These are phyloP conservation scores for Lepidurus arcticus DNA, from an alignment of 1,140 invertebrate species.

Conservation along the genomic window DNA sequence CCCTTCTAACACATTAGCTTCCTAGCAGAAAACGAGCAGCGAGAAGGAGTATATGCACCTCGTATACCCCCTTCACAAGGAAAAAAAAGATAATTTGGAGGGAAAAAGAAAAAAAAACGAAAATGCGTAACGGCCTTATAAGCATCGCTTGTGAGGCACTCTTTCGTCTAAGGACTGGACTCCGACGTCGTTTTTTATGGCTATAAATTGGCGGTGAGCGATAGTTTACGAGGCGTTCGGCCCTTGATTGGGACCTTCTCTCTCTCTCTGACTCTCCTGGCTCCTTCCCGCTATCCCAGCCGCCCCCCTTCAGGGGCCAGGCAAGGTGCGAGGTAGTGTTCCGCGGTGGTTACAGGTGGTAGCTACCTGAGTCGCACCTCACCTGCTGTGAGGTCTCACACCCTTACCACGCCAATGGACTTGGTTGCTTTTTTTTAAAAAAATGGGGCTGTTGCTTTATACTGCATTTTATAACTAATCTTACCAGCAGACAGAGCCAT, in stretches of 20 bases:
- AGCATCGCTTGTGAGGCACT: conserved; percentile 4
- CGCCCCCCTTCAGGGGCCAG: not conserved
- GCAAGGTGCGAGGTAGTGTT: conserved; percentile 1
- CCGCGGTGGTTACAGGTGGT: conserved; percentile 17
- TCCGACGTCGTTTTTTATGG: conserved; percentile 21
- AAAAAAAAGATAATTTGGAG: not conserved
- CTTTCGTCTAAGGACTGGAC: conserved; percentile 5
- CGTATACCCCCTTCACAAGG: not conserved
- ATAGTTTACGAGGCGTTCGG: conserved; percentile 21
- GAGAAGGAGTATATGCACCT: not conserved
- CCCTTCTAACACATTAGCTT: conserved; percentile 11
- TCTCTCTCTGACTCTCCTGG: not conserved
- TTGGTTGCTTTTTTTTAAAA: not conserved
- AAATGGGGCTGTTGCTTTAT: not conserved
- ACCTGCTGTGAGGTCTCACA: conserved; percentile 20
- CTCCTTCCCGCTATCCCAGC: not conserved
- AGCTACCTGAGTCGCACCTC: conserved; percentile 20
- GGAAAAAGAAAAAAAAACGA: not conserved
- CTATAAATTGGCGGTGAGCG: conserved; percentile 21
- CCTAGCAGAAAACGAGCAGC: not conserved
- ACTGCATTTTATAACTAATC: conserved; percentile 20
- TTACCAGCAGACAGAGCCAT: not conserved
- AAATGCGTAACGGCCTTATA: conserved; percentile 21
- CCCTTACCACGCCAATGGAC: conserved; percentile 20
- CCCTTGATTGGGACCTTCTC: conserved; percentile 16